Percentiles rank a stretch among this genome's conserved stretches.
phyloP scores from a whole-genome alignment of 2,113 vertebrate species.

The Crotalus tigris region DNA sequence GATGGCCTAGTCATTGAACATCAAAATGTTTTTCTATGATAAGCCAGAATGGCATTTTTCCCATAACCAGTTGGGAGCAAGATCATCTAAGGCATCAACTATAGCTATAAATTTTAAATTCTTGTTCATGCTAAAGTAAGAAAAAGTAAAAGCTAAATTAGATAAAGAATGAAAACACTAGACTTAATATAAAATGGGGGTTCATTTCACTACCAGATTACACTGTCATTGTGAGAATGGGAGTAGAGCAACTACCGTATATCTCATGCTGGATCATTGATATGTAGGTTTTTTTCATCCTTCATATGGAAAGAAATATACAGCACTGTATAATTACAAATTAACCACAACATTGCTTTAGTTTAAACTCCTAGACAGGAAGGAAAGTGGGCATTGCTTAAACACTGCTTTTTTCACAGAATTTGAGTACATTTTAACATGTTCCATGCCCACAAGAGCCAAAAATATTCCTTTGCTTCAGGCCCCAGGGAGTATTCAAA shows the following conservation, averaged over 20 bases:
- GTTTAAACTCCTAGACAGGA: constrained; percentile 74
- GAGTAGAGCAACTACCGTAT: constrained; percentile 12
- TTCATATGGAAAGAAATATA: background rate
- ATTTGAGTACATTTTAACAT: constrained; percentile 70
- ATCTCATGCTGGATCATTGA: background rate
- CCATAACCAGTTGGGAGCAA: background rate
- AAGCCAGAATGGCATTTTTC: background rate
- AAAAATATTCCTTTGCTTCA: constrained; percentile 59
- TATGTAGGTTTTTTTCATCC: constrained; percentile 22
- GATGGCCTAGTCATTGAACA: background rate
- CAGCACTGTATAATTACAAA: constrained; percentile 37
- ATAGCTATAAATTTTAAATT: background rate
- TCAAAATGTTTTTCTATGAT: background rate
- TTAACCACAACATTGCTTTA: constrained; percentile 41
- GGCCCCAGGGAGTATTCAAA: constrained; percentile 48
- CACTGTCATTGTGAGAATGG: fast-evolving
- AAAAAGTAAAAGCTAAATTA: background rate
- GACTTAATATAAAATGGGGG: background rate
- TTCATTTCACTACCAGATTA: background rate
- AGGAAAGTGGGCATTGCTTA: constrained; percentile 73
- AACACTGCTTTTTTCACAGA: constrained; percentile 72
- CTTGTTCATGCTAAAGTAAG: background rate
- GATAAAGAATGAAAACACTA: background rate
- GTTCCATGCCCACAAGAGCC: constrained; percentile 60
- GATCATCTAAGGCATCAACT: background rate